phyloP scores from a whole-genome alignment of 2,888 invertebrate genomes.

The Mechanitis mazaeus region DNA sequence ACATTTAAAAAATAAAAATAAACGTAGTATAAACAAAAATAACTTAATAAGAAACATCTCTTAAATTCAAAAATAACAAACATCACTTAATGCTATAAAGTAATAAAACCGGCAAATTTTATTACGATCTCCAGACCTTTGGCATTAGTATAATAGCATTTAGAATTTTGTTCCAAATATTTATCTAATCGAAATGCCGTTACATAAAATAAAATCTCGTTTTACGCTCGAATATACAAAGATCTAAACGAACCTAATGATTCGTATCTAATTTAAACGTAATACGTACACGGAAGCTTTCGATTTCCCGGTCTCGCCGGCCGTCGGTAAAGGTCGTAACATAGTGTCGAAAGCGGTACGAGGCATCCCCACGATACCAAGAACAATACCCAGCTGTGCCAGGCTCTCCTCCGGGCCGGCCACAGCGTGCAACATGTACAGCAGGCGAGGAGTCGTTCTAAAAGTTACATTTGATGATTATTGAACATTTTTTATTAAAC shows the following conservation, averaged over 20 bases:
- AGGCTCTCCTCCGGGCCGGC: constrained; percentile 76
- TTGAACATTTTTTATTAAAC: not conserved
- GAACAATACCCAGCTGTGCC: constrained; percentile 53
- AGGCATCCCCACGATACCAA: constrained; percentile 78
- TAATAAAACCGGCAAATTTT: not conserved
- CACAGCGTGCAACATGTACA: constrained; percentile 72
- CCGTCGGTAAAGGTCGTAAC: constrained; percentile 54
- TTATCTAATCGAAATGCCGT: constrained; percentile 5
- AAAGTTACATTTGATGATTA: constrained; percentile 3
- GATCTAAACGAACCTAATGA: constrained; percentile 17
- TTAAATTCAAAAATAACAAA: too few species aligned
- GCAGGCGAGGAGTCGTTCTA: constrained; percentile 53
- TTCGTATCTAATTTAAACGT: constrained; percentile 17
- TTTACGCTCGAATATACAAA: constrained; percentile 14
- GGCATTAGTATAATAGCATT: not conserved
- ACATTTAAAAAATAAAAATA: too few species aligned
- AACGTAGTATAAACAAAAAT: too few species aligned
- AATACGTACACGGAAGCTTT: constrained; percentile 47
- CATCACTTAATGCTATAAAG: too few species aligned
- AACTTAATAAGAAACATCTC: too few species aligned
- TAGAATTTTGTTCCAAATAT: not conserved
- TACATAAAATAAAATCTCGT: constrained; percentile 7
- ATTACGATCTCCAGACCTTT: not conserved
- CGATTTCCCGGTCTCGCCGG: constrained; percentile 40
- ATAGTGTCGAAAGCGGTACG: constrained; percentile 76